Base-by-base conservation (phyloP, 2,888 invertebrate species). In the Mimas tiliae region DNA sequence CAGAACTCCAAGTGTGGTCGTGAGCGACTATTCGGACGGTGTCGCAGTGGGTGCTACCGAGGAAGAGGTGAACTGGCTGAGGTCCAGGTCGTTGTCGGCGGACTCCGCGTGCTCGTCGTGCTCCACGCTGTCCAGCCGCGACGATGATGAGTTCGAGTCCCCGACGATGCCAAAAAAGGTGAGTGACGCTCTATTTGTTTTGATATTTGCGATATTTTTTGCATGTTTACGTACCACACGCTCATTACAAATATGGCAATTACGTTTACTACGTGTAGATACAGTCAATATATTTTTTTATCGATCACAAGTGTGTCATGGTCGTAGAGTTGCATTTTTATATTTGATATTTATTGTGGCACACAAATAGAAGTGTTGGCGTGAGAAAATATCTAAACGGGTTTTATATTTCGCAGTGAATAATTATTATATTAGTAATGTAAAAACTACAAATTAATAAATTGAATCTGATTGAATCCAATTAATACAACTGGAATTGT, bases 11-110 rank as follows among this genome's bases (percentile, higher is more conserved):
- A 97, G 97, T 66, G 97, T 98, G 58, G 97, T 98, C 3, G 97
- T 98, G 52, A 97, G 97, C 80, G 98, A 98, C 84, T 97, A 97
- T 80, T 97, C 97, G 0, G 97, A 97, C 79, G 97, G 91, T 0
- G 82, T 88, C 38, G 91, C 89, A 0, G 92, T 91, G 11, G 93
- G 93, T 4, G 93, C 92, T 3, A 91, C 92, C 0, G 87, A 87
- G 65, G 93, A 91, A 75, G 93, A 93, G 74, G 91, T 90, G 72
- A 82, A 88, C 76, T 93, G 93, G 93, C 78, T 93, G 73, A 74
- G 93, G 48, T 83, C 93, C 65, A 79, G 95, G 63, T 90, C 94
- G 0, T 88, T 95, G 72, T 95, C 95, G 14, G 95, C 96, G 0
- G 95, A 95, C 66, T 97, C 97, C 1, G 96, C 96, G 69, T 97